Evolutionary conservation across 2,113 vertebrate genomes (phyloP).

Genomic region (Meleagris gallopavo): DNA sequence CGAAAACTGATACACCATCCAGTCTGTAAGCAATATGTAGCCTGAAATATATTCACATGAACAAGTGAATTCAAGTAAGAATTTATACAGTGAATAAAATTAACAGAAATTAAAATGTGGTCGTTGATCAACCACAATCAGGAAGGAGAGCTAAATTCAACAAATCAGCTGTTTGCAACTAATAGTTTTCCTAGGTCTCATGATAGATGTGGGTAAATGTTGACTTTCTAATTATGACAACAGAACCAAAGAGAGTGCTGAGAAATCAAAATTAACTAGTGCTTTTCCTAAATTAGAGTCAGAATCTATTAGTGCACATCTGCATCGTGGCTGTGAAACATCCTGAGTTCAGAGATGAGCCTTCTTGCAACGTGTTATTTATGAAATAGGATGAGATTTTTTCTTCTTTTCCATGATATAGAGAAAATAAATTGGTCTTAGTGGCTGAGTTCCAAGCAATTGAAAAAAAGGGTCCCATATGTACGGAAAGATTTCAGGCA

Average conservation of each 20-base stretch:
- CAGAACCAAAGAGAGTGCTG: constrained; percentile 17
- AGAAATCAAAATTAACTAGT: constrained; percentile 60
- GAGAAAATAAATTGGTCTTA: neutral
- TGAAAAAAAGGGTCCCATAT: neutral
- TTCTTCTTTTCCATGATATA: neutral
- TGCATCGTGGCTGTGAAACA: neutral
- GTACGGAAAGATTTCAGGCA: neutral
- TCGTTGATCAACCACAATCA: constrained; percentile 42
- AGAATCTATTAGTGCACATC: neutral
- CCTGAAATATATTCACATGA: constrained; percentile 21
- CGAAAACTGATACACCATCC: neutral
- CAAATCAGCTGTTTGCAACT: constrained; percentile 66
- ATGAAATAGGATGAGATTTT: neutral
- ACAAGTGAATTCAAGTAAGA: constrained; percentile 24
- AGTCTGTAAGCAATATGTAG: neutral
- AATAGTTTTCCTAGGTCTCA: constrained; percentile 66
- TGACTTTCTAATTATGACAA: constrained; percentile 70
- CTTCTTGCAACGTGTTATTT: neutral
- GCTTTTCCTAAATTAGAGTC: constrained; percentile 46
- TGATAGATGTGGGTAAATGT: constrained; percentile 68
- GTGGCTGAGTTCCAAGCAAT: neutral
- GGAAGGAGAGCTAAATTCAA: constrained; percentile 59
- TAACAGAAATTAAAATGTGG: constrained; percentile 59
- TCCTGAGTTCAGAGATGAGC: rapidly evolving
- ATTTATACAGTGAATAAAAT: constrained; percentile 40